Evolutionary conservation across 1,140 invertebrate species (phyloP).

Genomic region (Bemisia tabaci): DNA sequence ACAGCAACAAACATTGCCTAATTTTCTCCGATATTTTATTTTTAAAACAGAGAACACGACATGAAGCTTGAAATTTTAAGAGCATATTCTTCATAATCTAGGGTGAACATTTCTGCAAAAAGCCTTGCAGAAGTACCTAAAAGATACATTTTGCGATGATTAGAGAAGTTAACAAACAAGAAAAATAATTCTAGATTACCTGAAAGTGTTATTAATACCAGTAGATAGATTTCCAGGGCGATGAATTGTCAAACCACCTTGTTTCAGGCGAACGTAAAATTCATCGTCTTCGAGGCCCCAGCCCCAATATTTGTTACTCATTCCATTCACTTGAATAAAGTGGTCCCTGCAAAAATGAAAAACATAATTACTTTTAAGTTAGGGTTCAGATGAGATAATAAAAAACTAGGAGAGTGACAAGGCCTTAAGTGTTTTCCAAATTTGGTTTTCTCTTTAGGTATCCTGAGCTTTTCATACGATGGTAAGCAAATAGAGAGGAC

Average conservation of each 20-base stretch:
- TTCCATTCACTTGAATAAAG: slow-evolving; percentile 75
- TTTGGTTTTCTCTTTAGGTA: too few species aligned
- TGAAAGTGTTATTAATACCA: slow-evolving; percentile 63
- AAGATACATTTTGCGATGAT: background rate
- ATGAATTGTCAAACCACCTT: slow-evolving; percentile 60
- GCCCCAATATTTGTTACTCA: slow-evolving; percentile 98
- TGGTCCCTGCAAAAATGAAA: slow-evolving; percentile 40
- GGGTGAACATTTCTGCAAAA: too few species aligned
- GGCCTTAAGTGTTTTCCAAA: too few species aligned
- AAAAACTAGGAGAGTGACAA: too few species aligned
- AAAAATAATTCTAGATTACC: slow-evolving; percentile 37
- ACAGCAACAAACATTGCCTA: too few species aligned
- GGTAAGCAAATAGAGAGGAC: too few species aligned
- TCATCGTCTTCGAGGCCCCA: slow-evolving; percentile 99
- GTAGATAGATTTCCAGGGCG: slow-evolving; percentile 63
- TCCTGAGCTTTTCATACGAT: too few species aligned
- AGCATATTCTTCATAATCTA: too few species aligned
- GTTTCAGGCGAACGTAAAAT: slow-evolving; percentile 84
- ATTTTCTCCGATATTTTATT: background rate
- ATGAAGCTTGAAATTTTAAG: background rate
- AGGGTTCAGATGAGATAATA: too few species aligned
- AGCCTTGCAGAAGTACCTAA: too few species aligned
- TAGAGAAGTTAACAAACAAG: slow-evolving; percentile 18
- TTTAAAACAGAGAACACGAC: background rate
- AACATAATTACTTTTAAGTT: too few species aligned